Conservation (phyloP, 2,797 vertebrate genomes). For the Galagoides demidoff region DNA sequence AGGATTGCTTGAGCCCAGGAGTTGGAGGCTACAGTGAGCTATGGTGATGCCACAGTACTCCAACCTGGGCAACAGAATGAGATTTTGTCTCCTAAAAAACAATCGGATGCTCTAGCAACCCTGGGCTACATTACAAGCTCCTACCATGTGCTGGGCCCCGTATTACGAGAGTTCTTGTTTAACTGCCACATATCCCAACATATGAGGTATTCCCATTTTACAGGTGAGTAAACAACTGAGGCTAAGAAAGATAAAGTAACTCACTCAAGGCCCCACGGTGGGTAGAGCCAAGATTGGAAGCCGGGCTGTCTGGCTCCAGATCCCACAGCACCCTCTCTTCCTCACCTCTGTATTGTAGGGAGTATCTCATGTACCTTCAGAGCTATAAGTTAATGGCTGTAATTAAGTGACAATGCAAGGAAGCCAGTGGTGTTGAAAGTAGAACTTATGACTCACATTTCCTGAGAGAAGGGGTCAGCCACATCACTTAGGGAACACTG, state of each 20-base stretch:
- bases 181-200: not conserved
- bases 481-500: no score
- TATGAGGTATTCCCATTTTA: not conserved
- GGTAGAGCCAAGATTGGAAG: not conserved
- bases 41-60: not conserved
- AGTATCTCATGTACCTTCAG: not conserved
- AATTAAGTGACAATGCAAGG: not conserved
- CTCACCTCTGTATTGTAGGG: not conserved
- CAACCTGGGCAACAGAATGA: not conserved
- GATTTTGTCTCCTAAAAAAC: not conserved
- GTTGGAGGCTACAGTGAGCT: not conserved
- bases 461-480: not conserved
- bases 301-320: no score
- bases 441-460: not conserved
- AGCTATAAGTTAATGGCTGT: not conserved
- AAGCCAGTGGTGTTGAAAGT: not conserved
- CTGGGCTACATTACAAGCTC: not conserved
- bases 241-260: not conserved
- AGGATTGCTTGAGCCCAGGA: not conserved
- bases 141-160: not conserved
- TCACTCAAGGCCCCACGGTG: not conserved
- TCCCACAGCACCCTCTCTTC: not conserved
- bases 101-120: not conserved
- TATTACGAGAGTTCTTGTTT: not conserved
- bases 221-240: not conserved